Evolutionary conservation across 2,113 vertebrate genomes (phyloP).

Genomic region (Myrmophylax atrothorax): DNA sequence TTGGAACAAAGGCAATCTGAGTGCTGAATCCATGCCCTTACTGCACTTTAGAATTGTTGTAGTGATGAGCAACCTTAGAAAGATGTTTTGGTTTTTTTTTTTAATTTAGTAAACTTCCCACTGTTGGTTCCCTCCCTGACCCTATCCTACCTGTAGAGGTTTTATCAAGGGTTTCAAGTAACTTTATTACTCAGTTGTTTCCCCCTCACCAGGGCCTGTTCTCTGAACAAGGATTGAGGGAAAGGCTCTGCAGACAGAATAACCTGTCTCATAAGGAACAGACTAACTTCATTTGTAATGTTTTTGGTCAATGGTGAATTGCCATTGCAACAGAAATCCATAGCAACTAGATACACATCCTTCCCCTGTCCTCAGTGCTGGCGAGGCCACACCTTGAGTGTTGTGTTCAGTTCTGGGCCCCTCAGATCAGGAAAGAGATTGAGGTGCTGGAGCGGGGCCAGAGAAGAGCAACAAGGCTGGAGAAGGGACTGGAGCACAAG

Average conservation of each 20-base stretch:
- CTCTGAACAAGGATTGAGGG: neutral
- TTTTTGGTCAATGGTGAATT: neutral
- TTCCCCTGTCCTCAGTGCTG: too few species aligned
- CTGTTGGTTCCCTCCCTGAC: neutral
- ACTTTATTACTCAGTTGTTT: neutral
- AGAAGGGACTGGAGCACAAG: too few species aligned
- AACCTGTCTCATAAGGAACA: neutral
- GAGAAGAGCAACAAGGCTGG: too few species aligned
- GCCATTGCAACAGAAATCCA: neutral
- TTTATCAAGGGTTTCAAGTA: neutral
- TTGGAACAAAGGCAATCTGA: neutral
- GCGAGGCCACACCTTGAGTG: too few species aligned
- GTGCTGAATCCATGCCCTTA: accelerated
- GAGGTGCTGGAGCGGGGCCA: too few species aligned
- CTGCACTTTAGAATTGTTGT: neutral
- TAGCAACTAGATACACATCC: neutral
- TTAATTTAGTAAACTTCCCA: neutral
- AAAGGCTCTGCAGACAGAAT: neutral
- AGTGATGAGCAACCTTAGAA: neutral
- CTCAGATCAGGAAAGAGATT: too few species aligned
- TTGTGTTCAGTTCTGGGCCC: too few species aligned
- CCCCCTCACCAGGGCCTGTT: neutral
- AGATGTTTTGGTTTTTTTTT: neutral
- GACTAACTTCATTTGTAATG: neutral
- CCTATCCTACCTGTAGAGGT: neutral